Evolutionary conservation across 2,888 invertebrate genomes (phyloP), one percentile per base, ranked within the genome.

Genomic region (Tridacna crocea): DNA sequence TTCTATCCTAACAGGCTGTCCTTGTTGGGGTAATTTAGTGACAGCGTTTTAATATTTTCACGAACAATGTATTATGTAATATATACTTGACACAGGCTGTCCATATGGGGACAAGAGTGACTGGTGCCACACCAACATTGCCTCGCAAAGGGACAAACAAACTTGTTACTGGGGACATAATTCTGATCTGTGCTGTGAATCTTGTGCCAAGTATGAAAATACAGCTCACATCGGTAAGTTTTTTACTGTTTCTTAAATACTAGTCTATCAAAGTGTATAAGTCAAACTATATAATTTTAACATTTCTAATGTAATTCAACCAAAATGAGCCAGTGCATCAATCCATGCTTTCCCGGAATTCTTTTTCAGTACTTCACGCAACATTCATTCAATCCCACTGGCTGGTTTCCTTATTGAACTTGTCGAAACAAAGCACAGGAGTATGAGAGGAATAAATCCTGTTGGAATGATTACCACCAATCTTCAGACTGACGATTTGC

Each of bases 21-120:
- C n/a, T n/a, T n/a, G n/a, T n/a, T n/a, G n/a, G n/a, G n/a, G n/a
- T n/a, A n/a, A n/a, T n/a, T n/a, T n/a, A n/a, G n/a, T n/a, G n/a
- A n/a, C n/a, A n/a, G n/a, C n/a, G n/a, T n/a, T n/a, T n/a, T 8
- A 2, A 2, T 36, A 36, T 36, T 55, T 55, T 55, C 55, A 19
- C 19, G 10, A 3, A 19, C 6, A 2, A 55, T 55, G 55, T 6
- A 3, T 19, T 3, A 15, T 55, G 36, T 36, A 36, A 4, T 36
- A 4, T 36, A 2, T 36, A 36, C 8, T 8, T 8, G 36, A 36
- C 22, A n/a, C 75, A 90, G 90, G 84, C 12, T 91, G 91, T 82
- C 83, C 87, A 19, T 89, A 87, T 68, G 91, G 91, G 8, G 89
- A 91, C 81, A 81, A 88, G 26, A 87, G 84, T 72, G 85, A 87